Base-by-base conservation (phyloP, 2,113 vertebrate genomes). In the Spheniscus mendiculus region DNA sequence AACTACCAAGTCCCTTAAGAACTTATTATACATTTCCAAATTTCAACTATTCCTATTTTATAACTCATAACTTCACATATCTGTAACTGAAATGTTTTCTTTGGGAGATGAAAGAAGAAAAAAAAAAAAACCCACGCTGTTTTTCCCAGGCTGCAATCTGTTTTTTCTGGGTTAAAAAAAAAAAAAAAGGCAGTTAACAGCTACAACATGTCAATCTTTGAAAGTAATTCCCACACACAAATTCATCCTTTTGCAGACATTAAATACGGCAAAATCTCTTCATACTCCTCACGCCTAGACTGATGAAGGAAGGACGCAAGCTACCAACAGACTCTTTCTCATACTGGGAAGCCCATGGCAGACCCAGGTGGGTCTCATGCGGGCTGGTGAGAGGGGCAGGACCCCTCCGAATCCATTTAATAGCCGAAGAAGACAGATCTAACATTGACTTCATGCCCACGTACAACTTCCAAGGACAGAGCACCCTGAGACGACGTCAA, bases 1-100 rank as follows among this genome's bases (percentile, higher is more conserved):
- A 96, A 97, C 95, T 91, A 95, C 30, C 83, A 81, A 89, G 63
- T 96, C 94, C 93, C 95, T 81, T 76, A 93, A 93, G 91, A 96
- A 90, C 55, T 77, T 90, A 89, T 80, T 91, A 88, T 77, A 86
- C 20, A 15, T 93, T 88, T 88, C 79, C 61, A 95, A 63, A 92
- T 96, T 92, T 81, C 71, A 78, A 62, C 80, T n/a, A 38, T 83
- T 84, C 62, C 76, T 87, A 52, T 89, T 96, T 95, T 92, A 45
- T 95, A 96, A 92, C 5, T 59, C 52, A 34, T 85, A 79, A 88
- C 69, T 90, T 92, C 88, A 72, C 61, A 63, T 92, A 80, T 94
- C 93, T 81, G 50, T 92, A 91, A 94, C 83, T 26, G n/a, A 92
- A 95, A 96, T 91, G 87, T 95, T 96, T 96, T 95, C 87, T 87